A percentile compares a stretch with the other conserved stretches of the same genome.
These are phyloP conservation scores for Pogoniulus pusillus DNA, from an alignment of 2,797 vertebrate species.

Conservation along the genomic window DNA sequence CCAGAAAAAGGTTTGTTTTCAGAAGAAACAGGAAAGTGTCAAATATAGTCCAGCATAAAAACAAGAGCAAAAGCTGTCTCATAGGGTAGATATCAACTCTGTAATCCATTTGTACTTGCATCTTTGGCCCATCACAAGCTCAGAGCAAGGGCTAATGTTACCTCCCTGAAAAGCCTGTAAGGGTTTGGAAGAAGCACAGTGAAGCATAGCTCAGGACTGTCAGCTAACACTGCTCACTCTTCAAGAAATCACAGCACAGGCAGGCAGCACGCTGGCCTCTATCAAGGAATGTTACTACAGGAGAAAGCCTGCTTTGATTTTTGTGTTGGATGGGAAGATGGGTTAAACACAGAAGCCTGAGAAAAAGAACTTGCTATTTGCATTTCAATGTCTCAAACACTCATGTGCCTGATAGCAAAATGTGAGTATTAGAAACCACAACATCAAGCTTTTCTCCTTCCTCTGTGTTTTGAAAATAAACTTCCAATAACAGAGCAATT, in stretches of 20 bases:
- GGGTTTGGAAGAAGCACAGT: background rate
- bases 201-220: background rate
- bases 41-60: background rate
- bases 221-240: background rate
- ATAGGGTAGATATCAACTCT: background rate
- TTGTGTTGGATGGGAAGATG: background rate
- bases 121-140: background rate
- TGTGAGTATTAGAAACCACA: background rate
- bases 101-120: background rate
- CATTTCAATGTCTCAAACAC: background rate
- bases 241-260: background rate
- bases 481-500: background rate
- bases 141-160: background rate
- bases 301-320: background rate
- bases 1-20: background rate
- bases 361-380: background rate
- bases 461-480: constrained; percentile 30
- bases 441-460: background rate
- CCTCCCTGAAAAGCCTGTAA: background rate
- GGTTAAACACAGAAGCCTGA: background rate
- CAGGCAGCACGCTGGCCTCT: background rate
- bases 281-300: background rate
- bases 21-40: background rate
- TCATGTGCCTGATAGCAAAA: background rate
- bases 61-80: background rate